These are phyloP conservation scores for Apamea anceps DNA, from an alignment of 2,888 invertebrate genomes.

Conservation along the genomic window DNA sequence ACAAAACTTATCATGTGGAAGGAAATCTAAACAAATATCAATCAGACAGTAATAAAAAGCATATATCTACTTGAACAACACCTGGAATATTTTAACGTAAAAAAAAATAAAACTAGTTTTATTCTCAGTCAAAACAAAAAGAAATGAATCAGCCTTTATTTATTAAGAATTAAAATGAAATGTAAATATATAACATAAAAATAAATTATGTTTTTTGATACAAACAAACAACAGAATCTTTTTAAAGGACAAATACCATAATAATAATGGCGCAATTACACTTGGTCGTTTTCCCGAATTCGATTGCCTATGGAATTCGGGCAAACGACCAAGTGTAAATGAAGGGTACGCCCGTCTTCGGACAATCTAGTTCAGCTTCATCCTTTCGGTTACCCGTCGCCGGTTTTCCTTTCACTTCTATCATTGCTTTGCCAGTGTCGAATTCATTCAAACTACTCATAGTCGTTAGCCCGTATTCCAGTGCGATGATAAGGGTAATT, in stretches of 20 bases:
- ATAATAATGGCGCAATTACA: neutral
- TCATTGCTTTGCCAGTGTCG: neutral
- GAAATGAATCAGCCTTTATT: neutral
- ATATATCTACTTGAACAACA: neutral
- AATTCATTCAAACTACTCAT: neutral
- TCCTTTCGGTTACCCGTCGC: neutral
- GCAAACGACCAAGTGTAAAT: neutral
- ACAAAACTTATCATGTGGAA: neutral
- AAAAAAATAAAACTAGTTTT: neutral
- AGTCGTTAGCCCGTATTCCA: neutral
- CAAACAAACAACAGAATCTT: neutral
- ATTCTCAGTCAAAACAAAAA: neutral
- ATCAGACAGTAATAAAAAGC: neutral
- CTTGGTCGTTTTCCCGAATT: neutral
- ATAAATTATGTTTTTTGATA: neutral
- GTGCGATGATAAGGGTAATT: neutral
- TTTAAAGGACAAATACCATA: neutral
- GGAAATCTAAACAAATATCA: neutral
- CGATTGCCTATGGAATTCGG: neutral
- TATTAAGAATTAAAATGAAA: neutral
- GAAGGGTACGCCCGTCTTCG: neutral
- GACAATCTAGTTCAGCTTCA: neutral
- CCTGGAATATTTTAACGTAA: neutral
- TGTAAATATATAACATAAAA: neutral
- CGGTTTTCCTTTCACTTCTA: neutral